Percentiles rank a stretch among this genome's conserved stretches.
Conservation (phyloP, 2,113 vertebrate genomes). For the Damaliscus lunatus region DNA sequence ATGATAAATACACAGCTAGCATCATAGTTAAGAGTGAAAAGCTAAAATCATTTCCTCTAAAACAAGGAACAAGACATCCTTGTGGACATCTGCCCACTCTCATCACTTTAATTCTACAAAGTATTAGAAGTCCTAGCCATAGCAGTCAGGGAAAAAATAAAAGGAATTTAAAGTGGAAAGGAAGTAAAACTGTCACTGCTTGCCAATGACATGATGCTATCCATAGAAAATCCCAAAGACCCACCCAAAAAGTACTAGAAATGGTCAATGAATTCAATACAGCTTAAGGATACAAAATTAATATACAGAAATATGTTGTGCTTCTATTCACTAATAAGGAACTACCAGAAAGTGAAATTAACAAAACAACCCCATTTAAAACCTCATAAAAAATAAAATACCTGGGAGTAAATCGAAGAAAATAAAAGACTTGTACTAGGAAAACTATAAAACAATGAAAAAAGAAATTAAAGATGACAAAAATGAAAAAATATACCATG, state of each 20-base stretch:
- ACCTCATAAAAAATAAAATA: not conserved
- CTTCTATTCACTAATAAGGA: not conserved
- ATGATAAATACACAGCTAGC: not conserved
- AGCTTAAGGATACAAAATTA: not conserved
- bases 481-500: not conserved
- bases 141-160: not conserved
- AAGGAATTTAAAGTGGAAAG: not conserved
- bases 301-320: not conserved
- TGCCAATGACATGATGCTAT: not conserved
- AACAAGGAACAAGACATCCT: not conserved
- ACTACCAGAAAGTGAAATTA: not conserved
- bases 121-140: not conserved
- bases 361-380: not conserved
- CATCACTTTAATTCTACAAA: not conserved
- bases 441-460: not conserved
- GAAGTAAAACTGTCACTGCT: not conserved
- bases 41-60: not conserved
- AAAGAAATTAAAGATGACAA: not conserved
- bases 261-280: not conserved
- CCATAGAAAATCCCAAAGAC: not conserved
- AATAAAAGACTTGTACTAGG: not conserved
- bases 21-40: not conserved
- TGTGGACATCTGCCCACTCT: not conserved
- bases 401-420: not conserved
- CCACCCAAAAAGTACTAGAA: not conserved